Evolutionary conservation across 2,797 vertebrate species (phyloP).

Genomic region (Trachops cirrhosus): DNA sequence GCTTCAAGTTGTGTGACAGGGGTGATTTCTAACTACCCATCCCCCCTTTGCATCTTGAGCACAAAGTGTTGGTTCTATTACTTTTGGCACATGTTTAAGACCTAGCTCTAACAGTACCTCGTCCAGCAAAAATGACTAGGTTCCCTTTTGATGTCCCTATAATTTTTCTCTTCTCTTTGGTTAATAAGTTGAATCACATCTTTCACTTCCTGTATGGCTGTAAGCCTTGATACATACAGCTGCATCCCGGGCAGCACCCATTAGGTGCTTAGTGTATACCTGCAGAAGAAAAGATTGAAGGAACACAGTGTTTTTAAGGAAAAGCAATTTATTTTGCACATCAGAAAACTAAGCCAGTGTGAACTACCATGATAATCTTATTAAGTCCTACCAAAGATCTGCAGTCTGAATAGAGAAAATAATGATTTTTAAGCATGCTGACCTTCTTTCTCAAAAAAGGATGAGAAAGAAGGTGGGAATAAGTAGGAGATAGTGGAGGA

Average conservation of each 20-base stretch:
- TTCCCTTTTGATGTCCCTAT: not conserved
- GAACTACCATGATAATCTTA: not conserved
- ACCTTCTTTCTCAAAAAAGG: not conserved
- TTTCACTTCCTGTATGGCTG: not conserved
- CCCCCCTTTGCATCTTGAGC: not conserved
- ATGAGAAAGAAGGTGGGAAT: not conserved
- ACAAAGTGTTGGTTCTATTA: not conserved
- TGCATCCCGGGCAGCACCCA: rapidly evolving
- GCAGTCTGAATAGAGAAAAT: not conserved
- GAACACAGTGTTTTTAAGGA: not conserved
- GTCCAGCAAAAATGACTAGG: not conserved
- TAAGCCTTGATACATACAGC: not conserved
- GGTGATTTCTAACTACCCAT: not conserved
- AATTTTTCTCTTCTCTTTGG: not conserved
- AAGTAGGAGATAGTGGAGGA: not conserved
- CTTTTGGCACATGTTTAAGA: not conserved
- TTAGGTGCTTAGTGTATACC: no score
- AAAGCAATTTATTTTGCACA: not conserved
- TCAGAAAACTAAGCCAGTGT: not conserved
- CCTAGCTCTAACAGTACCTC: not conserved
- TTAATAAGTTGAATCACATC: not conserved
- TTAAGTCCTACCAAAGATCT: not conserved
- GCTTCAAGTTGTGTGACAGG: not conserved
- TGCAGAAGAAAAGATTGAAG: not conserved
- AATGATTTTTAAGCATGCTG: not conserved